Evolutionary conservation across 2,113 vertebrate species (phyloP), one percentile per base, ranked within the genome.

Genomic region (Tympanuchus pallidicinctus): DNA sequence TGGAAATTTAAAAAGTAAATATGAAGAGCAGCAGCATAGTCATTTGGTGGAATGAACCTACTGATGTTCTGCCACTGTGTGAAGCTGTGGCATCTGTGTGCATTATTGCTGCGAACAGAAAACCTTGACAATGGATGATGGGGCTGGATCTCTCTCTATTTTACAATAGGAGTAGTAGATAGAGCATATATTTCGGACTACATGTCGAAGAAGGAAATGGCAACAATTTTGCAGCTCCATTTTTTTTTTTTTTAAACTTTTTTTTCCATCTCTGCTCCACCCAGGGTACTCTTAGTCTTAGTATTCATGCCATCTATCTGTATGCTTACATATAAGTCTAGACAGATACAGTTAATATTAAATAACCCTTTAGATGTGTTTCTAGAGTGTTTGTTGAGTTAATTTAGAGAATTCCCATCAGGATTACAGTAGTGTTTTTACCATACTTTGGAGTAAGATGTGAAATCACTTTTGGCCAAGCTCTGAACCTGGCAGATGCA

Each of bases 61-160:
- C 28, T 50, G 12, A 6, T 50, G 17, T 48, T 43, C 47, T 79
- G 75, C 25, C 36, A n/a, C 45, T 77, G 1, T 0, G 0, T 28
- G 60, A 34, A 67, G 22, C 8, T 15, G 34, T 13, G 4, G 40
- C 13, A 30, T 24, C 42, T 40, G 32, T 25, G 54, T 42, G 30
- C 10, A 4, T 45, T 88, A 15, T 20, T 81, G n/a, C 67, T 88
- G 59, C 54, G 15, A 75, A 32, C 20, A 79, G 48, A 59, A 38
- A 40, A 47, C 28, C 15, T 12, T n/a, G 32, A 12, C 25, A 14
- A 42, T 36, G 30, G n/a, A 16, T 42, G 34, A 10, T 2, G 34
- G 13, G 7, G 8, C 13, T 94, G 72, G 17, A 21, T 86, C 20
- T 9, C 42, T 43, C 42, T 43, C 42, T 43, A 43, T 43, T 43